Conservation (phyloP, 2,797 vertebrate species). For the Helicolenus hilgendorfi region DNA sequence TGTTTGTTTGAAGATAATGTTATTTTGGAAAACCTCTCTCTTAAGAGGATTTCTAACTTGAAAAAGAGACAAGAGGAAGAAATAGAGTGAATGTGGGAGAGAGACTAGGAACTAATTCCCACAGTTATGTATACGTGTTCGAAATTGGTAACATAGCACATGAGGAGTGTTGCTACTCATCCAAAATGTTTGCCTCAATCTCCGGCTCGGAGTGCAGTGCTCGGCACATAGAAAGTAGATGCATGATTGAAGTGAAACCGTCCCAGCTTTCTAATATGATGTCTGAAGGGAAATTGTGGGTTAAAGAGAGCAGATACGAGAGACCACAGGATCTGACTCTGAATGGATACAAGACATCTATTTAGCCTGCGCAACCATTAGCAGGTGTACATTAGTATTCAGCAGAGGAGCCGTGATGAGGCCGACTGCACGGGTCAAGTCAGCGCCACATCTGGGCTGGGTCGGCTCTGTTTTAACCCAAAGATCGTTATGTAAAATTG, state of each 20-base stretch:
- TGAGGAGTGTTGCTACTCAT: constrained; percentile 56
- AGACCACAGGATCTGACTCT: constrained; percentile 59
- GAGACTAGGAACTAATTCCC: constrained; percentile 83
- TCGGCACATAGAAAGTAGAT: constrained; percentile 8
- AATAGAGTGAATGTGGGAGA: constrained; percentile 79
- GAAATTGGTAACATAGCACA: constrained; percentile 66
- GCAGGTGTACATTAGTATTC: constrained; percentile 90
- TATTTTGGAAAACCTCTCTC: constrained; percentile 90
- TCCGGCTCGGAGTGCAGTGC: constrained; percentile 5
- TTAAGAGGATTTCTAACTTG: constrained; percentile 88
- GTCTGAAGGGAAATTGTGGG: constrained; percentile 44
- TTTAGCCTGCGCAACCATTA: constrained; percentile 69
- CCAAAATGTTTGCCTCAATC: constrained; percentile 40
- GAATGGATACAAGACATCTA: constrained; percentile 81
- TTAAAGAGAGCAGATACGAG: constrained; percentile 48
- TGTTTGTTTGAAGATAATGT: constrained; percentile 93
- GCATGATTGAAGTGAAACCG: constrained; percentile 33
- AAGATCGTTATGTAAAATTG: constrained; percentile 56
- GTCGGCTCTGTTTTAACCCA: constrained; percentile 64
- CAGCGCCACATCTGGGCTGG: constrained; percentile 83
- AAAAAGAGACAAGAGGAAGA: constrained; percentile 76
- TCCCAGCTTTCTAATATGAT: constrained; percentile 18
- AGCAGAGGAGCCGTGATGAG: constrained; percentile 52
- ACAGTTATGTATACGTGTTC: constrained; percentile 82
- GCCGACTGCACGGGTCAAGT: constrained; percentile 74